A percentile compares a stretch with the other conserved stretches of the same genome.
Evolutionary conservation across 2,888 invertebrate species (phyloP).

Genomic region (Bembecia ichneumoniformis): DNA sequence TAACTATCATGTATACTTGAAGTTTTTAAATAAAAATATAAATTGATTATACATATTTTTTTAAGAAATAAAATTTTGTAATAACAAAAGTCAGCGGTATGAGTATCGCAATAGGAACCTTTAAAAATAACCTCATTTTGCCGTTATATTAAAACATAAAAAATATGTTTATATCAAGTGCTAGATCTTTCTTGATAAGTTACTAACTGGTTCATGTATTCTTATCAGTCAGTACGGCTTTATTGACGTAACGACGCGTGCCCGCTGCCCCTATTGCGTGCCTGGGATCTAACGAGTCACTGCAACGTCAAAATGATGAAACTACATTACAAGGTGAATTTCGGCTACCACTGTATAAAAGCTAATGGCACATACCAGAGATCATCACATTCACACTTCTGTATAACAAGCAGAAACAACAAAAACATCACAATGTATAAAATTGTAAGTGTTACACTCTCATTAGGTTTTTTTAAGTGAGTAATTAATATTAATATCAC

Average conservation of each 20-base stretch:
- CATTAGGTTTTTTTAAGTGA: not conserved
- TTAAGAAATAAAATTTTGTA: no score
- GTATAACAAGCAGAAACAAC: constrained; percentile 35
- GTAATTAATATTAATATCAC: not conserved
- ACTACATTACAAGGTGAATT: constrained; percentile 63
- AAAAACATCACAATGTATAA: constrained; percentile 47
- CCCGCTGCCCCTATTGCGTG: constrained; percentile 60
- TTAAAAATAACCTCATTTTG: not conserved
- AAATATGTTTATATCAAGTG: constrained; percentile 1
- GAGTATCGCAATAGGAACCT: no score
- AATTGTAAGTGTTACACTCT: constrained; percentile 33
- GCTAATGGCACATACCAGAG: constrained; percentile 45
- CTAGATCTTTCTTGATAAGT: constrained; percentile 8
- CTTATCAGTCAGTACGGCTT: constrained; percentile 30
- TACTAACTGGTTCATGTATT: constrained; percentile 21
- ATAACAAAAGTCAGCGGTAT: no score
- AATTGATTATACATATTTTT: no score
- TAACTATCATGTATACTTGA: no score
- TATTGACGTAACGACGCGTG: constrained; percentile 25
- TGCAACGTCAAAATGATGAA: constrained; percentile 47
- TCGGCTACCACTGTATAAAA: constrained; percentile 55
- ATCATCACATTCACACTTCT: constrained; percentile 51
- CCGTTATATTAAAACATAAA: not conserved
- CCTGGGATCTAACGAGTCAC: constrained; percentile 44
- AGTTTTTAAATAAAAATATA: no score